phyloP scores from a whole-genome alignment of 2,888 invertebrate species.

The Tubulanus polymorphus region DNA sequence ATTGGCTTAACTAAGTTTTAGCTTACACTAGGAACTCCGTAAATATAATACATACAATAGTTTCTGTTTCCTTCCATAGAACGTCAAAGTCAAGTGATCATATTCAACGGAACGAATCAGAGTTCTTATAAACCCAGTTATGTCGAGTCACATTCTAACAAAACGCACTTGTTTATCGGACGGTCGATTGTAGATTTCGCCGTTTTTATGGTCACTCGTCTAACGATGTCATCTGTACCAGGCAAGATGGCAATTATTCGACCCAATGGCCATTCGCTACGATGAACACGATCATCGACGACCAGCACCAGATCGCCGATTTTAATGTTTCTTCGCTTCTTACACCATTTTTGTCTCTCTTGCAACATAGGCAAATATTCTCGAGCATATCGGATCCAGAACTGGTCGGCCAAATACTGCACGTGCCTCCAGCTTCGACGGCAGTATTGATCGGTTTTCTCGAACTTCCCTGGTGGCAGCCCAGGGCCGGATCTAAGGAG shows the following conservation, averaged over 20 bases:
- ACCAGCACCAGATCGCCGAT: constrained; percentile 3
- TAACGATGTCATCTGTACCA: no score
- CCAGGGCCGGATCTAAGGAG: constrained; percentile 12
- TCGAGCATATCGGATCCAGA: constrained; percentile 7
- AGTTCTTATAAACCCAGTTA: no score
- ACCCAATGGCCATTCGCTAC: constrained; percentile 4
- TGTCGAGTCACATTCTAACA: no score
- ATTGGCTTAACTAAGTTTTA: no score
- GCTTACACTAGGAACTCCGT: no score
- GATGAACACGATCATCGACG: background rate
- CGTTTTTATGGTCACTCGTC: no score
- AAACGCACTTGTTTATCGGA: no score
- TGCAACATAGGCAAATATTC: constrained; percentile 3
- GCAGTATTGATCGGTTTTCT: background rate
- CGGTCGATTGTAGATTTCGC: no score
- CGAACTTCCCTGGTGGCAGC: background rate
- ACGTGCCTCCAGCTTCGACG: background rate
- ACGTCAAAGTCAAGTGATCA: no score
- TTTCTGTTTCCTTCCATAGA: no score
- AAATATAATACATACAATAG: no score
- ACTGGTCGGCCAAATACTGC: constrained; percentile 2
- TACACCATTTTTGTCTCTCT: background rate
- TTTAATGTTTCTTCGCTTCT: constrained; percentile 2
- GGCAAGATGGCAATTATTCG: background rate
- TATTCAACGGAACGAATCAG: no score